Conservation (phyloP, 2,888 invertebrate genomes). For the Mesorhabditis belari region DNA sequence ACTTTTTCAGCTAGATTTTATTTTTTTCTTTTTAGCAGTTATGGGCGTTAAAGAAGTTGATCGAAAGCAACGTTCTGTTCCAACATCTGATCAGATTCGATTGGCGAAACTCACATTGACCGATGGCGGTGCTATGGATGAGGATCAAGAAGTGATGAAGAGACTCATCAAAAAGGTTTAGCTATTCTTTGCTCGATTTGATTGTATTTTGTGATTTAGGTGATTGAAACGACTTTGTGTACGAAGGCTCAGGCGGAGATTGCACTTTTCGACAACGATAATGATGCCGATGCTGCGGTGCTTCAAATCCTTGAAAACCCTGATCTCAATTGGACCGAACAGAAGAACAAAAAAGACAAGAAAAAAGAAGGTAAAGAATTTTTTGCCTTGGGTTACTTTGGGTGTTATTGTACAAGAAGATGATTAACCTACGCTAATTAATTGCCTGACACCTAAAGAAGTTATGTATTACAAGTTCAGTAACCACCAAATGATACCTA, state of each 20-base stretch:
- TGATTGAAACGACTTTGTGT: slow-evolving; percentile 46
- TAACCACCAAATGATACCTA: not conserved
- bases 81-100: slow-evolving; percentile 32
- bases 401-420: too few relatives aligned
- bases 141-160: slow-evolving; percentile 21
- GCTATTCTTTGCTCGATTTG: not conserved
- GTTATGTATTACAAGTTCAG: too few relatives aligned
- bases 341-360: slow-evolving; percentile 36
- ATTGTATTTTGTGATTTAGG: slow-evolving; percentile 17
- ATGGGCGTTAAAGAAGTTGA: slow-evolving; percentile 33
- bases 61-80: not conserved
- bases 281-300: slow-evolving; percentile 39
- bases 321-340: slow-evolving; percentile 40
- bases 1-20: not conserved
- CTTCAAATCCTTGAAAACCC: slow-evolving; percentile 34
- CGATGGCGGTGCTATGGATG: slow-evolving; percentile 23
- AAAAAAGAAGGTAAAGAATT: slow-evolving; percentile 27
- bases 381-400: too few relatives aligned
- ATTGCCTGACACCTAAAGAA: too few relatives aligned
- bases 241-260: slow-evolving; percentile 43
- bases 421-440: too few relatives aligned
- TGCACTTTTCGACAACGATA: slow-evolving; percentile 41
- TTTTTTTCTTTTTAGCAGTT: too few relatives aligned
- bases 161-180: slow-evolving; percentile 35
- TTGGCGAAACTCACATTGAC: slow-evolving; percentile 29